Percentiles rank a stretch among this genome's conserved stretches.
Conservation (phyloP, 2,113 vertebrate species). For the Anhinga rufa region DNA sequence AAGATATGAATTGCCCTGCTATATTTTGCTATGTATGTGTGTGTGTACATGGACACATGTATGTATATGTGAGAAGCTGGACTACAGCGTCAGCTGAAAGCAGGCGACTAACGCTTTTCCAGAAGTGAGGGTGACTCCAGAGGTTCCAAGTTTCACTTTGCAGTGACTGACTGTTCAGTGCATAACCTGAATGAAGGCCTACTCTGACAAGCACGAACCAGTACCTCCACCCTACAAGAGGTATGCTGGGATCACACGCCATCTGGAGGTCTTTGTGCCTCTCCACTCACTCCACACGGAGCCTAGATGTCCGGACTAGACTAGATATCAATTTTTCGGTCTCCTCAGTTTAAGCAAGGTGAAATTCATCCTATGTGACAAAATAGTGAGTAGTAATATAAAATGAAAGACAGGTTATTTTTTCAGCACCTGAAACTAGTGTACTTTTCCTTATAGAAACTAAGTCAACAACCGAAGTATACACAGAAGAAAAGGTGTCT, state of each 20-base stretch:
- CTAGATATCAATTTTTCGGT: neutral
- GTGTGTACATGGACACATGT: neutral
- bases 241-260: neutral
- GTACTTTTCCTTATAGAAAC: neutral
- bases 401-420: neutral
- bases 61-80: neutral
- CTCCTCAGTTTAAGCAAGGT: neutral
- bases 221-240: neutral
- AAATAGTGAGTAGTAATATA: neutral
- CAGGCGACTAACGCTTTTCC: neutral
- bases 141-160: neutral
- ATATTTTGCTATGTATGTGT: neutral
- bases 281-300: neutral
- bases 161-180: neutral
- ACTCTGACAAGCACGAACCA: accelerated
- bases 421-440: neutral
- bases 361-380: neutral
- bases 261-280: neutral
- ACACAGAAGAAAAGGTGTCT: neutral
- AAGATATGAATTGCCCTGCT: neutral
- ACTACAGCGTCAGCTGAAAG: neutral
- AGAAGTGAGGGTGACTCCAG: neutral
- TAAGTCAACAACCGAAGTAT: neutral
- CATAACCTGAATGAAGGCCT: neutral
- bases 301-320: too few relatives aligned